Percentiles rank a stretch among this genome's conserved stretches.
Evolutionary conservation across 2,113 vertebrate genomes (phyloP).

Genomic region (Synchiropus splendidus): DNA sequence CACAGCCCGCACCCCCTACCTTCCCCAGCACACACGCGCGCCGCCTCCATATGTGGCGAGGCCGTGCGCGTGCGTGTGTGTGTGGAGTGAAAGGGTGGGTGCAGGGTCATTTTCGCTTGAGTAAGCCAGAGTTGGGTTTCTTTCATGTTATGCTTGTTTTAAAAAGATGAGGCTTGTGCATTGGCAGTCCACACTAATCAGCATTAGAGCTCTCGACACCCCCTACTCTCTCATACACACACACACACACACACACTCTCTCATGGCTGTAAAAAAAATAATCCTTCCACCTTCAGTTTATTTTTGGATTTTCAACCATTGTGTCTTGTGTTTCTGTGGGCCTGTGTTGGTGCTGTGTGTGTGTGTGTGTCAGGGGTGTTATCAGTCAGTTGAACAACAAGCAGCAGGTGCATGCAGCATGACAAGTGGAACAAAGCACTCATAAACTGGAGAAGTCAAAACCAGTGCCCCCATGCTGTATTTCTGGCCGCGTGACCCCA

Average conservation of each 20-base stretch:
- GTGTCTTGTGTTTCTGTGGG: slow-evolving; percentile 15
- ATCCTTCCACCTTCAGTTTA: too few relatives aligned
- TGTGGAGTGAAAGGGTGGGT: too few relatives aligned
- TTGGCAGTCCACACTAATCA: slow-evolving; percentile 60
- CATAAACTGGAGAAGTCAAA: too few relatives aligned
- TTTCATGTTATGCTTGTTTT: slow-evolving; percentile 65
- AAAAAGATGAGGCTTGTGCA: slow-evolving; percentile 54
- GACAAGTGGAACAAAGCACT: too few relatives aligned
- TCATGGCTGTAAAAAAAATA: slow-evolving; percentile 75
- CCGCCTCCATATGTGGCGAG: slow-evolving; percentile 27
- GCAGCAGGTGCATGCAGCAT: slow-evolving; percentile 38
- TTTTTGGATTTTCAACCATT: slow-evolving; percentile 71
- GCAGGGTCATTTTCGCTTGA: slow-evolving; percentile 38
- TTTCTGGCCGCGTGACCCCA: too few relatives aligned
- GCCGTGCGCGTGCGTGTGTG: slow-evolving; percentile 12
- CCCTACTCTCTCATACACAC: slow-evolving; percentile 9
- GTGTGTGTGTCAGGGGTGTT: slow-evolving; percentile 33
- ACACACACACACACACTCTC: slow-evolving; percentile 17
- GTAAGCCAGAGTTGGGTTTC: slow-evolving; percentile 51
- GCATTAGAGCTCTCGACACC: slow-evolving; percentile 51
- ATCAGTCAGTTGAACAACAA: slow-evolving; percentile 40
- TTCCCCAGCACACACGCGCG: slow-evolving; percentile 12
- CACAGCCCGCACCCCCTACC: slow-evolving; percentile 43
- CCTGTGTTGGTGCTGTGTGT: slow-evolving; percentile 1
- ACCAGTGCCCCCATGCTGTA: too few relatives aligned